Percentiles rank a stretch among this genome's conserved stretches.
Conservation (phyloP, 2,888 invertebrate species). For the Volucella inanis region DNA sequence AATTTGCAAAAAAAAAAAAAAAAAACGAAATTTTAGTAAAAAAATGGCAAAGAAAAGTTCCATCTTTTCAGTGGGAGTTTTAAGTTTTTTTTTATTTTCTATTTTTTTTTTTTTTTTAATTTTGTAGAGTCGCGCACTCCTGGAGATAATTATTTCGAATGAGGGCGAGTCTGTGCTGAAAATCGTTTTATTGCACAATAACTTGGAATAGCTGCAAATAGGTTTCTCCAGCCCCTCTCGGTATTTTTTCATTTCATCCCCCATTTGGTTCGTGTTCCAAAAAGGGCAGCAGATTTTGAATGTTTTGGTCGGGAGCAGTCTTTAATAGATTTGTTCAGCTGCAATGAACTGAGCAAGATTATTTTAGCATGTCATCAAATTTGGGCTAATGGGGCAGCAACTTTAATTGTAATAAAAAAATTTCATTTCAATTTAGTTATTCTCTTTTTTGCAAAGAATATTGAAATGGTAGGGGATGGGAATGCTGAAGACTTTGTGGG, state of each 20-base stretch:
- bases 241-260: too few species aligned
- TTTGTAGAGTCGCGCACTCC: slow-evolving; percentile 4
- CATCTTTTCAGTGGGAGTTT: slow-evolving; percentile 11
- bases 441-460: background rate
- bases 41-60: background rate
- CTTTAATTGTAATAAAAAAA: slow-evolving; percentile 19
- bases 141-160: slow-evolving; percentile 71
- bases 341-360: slow-evolving; percentile 14
- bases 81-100: background rate
- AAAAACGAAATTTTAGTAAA: background rate
- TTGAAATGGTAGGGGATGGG: background rate
- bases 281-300: slow-evolving; percentile 2
- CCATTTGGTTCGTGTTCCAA: background rate
- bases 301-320: slow-evolving; percentile 5
- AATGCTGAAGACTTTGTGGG: too few species aligned
- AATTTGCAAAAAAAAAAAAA: slow-evolving; percentile 38
- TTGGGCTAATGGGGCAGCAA: slow-evolving; percentile 35
- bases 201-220: slow-evolving; percentile 58
- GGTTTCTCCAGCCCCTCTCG: slow-evolving; percentile 1
- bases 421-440: background rate
- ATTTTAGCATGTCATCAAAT: slow-evolving; percentile 41
- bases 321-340: slow-evolving; percentile 33
- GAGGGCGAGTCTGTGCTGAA: slow-evolving; percentile 42
- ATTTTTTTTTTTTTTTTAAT: slow-evolving; percentile 2
- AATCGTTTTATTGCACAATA: slow-evolving; percentile 65